These are phyloP conservation scores for Myotis lucifugus DNA, from an alignment of 2,113 vertebrate genomes.

Conservation along the genomic window DNA sequence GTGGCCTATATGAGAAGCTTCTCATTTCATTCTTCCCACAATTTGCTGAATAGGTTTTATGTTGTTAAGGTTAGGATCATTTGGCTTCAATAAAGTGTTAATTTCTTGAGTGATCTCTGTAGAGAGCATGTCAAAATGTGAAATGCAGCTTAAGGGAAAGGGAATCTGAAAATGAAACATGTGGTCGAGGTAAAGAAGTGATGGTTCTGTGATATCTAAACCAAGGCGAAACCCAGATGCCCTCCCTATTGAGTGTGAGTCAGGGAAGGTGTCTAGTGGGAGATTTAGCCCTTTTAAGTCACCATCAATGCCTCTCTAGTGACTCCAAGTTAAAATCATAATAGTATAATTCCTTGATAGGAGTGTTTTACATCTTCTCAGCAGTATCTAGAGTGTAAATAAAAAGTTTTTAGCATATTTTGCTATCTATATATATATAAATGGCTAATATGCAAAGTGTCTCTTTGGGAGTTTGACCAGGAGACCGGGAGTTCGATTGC, in stretches of 20 bases:
- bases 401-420: neutral
- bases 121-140: neutral
- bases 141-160: neutral
- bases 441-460: too few species aligned
- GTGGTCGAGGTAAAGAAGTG: neutral
- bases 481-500: fast-evolving
- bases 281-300: neutral
- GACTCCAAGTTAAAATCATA: neutral
- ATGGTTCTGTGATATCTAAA: neutral
- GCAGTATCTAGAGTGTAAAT: neutral
- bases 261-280: neutral
- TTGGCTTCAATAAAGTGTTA: neutral
- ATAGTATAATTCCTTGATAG: neutral
- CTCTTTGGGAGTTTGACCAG: too few species aligned
- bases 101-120: neutral
- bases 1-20: neutral
- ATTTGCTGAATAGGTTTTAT: neutral
- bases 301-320: neutral
- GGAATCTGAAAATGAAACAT: neutral
- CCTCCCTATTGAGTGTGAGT: neutral
- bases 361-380: neutral
- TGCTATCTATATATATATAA: neutral
- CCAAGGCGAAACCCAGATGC: neutral
- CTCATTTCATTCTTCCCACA: neutral
- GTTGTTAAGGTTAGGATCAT: neutral